Conservation (phyloP, 1,140 invertebrate species). For the Drosophila repletoides region DNA sequence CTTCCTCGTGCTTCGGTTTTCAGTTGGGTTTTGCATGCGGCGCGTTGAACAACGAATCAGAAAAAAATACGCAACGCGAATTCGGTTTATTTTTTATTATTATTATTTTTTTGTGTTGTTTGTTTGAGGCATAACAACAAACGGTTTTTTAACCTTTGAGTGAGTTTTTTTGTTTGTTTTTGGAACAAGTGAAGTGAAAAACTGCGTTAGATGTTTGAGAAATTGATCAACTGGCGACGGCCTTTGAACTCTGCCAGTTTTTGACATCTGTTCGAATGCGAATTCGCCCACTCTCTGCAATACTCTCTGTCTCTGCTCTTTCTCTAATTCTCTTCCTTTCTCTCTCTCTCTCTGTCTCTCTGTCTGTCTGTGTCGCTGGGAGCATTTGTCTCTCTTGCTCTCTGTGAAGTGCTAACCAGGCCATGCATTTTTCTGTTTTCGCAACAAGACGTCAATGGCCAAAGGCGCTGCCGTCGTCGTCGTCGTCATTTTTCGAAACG, state of each 20-base stretch:
- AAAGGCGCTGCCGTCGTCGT: constrained; percentile 43
- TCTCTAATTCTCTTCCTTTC: not conserved
- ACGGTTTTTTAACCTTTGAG: constrained; percentile 20
- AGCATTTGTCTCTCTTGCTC: not conserved
- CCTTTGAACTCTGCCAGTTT: constrained; percentile 59
- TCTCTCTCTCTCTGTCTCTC: constrained; percentile 6
- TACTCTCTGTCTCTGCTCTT: not conserved
- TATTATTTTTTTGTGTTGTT: constrained; percentile 18
- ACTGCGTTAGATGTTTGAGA: constrained; percentile 26
- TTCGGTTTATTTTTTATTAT: constrained; percentile 14
- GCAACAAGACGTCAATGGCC: constrained; percentile 56
- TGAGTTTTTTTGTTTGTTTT: constrained; percentile 1
- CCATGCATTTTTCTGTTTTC: constrained; percentile 71
- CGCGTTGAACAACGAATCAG: constrained; percentile 44
- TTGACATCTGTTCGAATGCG: constrained; percentile 56
- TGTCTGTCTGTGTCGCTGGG: not conserved
- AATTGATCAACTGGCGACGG: constrained; percentile 40
- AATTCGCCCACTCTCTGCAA: not conserved
- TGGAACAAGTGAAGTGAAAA: not conserved
- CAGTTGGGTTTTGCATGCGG: constrained; percentile 63
- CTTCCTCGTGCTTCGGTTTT: constrained; percentile 10
- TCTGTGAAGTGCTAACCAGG: constrained; percentile 46
- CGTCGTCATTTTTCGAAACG: constrained; percentile 72
- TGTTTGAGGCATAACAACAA: constrained; percentile 21
- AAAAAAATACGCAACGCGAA: constrained; percentile 40